These are phyloP conservation scores for Hyposoter dolosus DNA, from an alignment of 2,888 invertebrate genomes.

Conservation along the genomic window DNA sequence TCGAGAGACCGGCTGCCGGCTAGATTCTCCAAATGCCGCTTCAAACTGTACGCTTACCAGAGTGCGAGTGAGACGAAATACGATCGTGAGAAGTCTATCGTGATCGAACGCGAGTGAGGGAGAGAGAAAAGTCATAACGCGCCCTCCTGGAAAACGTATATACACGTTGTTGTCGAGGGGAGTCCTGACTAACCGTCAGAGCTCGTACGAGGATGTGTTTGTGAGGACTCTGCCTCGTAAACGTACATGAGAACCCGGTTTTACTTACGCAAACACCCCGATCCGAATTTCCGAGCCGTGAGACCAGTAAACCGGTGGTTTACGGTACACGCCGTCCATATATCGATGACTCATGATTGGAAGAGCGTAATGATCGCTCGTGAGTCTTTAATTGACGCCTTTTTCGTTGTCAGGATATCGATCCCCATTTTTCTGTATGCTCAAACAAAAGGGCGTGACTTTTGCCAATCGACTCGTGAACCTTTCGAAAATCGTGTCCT, in stretches of 20 bases:
- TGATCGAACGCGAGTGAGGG: constrained; percentile 23
- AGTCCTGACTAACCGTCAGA: constrained; percentile 79
- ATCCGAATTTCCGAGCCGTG: constrained; percentile 54
- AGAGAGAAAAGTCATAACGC: constrained; percentile 70
- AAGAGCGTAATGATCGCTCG: constrained; percentile 17
- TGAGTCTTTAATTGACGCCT: not conserved
- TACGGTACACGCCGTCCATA: constrained; percentile 54
- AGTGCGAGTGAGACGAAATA: constrained; percentile 49
- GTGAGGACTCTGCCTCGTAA: constrained; percentile 43
- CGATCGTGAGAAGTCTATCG: constrained; percentile 37
- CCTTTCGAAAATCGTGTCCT: not conserved
- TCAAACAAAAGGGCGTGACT: not conserved
- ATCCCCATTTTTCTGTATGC: not conserved
- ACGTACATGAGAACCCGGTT: constrained; percentile 47
- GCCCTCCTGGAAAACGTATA: constrained; percentile 75
- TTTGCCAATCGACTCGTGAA: not conserved
- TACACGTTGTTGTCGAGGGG: constrained; percentile 75
- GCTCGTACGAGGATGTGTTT: constrained; percentile 61
- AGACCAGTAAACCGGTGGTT: constrained; percentile 40
- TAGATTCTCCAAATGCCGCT: constrained; percentile 85
- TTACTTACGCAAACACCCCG: constrained; percentile 31
- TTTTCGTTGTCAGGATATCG: not conserved
- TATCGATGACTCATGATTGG: constrained; percentile 7
- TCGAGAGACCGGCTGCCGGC: constrained; percentile 86
- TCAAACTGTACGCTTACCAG: constrained; percentile 80